Evolutionary conservation across 2,888 invertebrate genomes (phyloP), one percentile per base, ranked within the genome.

Genomic region (Perizoma flavofasciatum): DNA sequence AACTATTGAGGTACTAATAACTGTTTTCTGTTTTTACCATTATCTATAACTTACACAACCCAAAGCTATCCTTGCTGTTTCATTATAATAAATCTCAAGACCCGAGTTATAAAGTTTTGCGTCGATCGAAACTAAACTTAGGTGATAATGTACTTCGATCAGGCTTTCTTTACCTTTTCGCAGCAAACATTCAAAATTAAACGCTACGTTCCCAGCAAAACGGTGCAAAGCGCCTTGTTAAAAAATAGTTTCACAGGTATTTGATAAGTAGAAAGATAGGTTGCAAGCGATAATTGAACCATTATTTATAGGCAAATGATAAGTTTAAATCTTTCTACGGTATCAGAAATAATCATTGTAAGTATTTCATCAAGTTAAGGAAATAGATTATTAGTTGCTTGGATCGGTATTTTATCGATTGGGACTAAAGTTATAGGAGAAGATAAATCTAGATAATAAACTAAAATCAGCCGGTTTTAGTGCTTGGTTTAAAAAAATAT

Each of bases 31-130:
- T 1, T 22, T 2, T 22, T 22, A 22, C 22, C 3, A 41, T 41
- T 5, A 41, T n/a, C 0, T 41, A 43, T 79, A 76, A 81, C 81
- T 85, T 82, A 83, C 84, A 82, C 81, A 82, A 75, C 79, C 80
- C 83, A 85, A 85, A 77, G 76, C 78, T 84, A 83, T 85, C 81
- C 81, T 78, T 82, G 81, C 82, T 79, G 83, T 86, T 88, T 87
- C 85, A 86, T 85, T 86, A 83, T 79, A 81, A 89, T 89, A 89
- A 88, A 89, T 89, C 84, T 82, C 70, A 68, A 66, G 60, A 70
- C 67, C 70, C 53, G 73, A 85, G 83, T 84, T 88, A 81, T 87
- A 87, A 88, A 87, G 82, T 87, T 86, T 78, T 77, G 78, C 79
- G 74, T 79, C 82, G 81, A 84, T 84, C 79, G 81, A 79, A 81